Evolutionary conservation across 2,888 invertebrate genomes (phyloP), one percentile per base, ranked within the genome.

Genomic region (Patella caerulea): DNA sequence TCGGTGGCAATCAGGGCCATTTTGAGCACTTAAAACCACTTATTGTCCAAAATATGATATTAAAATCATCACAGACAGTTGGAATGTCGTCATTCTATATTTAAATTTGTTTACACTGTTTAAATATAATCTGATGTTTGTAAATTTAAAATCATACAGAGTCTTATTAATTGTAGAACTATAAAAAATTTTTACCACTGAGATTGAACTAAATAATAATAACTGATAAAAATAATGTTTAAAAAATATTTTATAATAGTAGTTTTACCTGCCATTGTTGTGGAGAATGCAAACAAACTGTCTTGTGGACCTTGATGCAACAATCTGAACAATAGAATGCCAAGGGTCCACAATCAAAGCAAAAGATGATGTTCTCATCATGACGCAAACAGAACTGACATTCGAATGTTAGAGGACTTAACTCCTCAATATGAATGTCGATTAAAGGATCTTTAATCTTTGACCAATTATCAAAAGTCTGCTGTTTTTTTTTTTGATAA

Each of bases 311-410:
- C n/a, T 59, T 59, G 15, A 59, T 59, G n/a, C 59, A 59, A n/a
- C 59, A 59, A 59, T 59, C 59, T 59, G n/a, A n/a, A 59, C 59
- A 59, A 15, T n/a, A n/a, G 59, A n/a, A 59, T n/a, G 59, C 59
- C n/a, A n/a, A n/a, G 59, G 59, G 59, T 59, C 59, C 59, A 59
- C 59, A 59, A 59, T 59, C 59, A 59, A n/a, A n/a, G n/a, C 59
- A 59, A n/a, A 59, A 59, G n/a, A 59, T 59, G 59, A 59, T 59
- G 15, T 59, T n/a, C 15, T 59, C n/a, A n/a, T 15, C 17, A 15
- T 56, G 15, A 17, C n/a, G 17, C 17, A 56, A 56, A n/a, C 56
- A 56, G 56, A 56, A 56, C n/a, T n/a, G 56, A 56, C 56, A 56
- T 17, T 15, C 15, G 15, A n/a, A 17, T 56, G 56, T 56, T 15